These are phyloP conservation scores for Acromyrmex heyeri DNA, from an alignment of 1,140 invertebrate genomes.

Conservation along the genomic window DNA sequence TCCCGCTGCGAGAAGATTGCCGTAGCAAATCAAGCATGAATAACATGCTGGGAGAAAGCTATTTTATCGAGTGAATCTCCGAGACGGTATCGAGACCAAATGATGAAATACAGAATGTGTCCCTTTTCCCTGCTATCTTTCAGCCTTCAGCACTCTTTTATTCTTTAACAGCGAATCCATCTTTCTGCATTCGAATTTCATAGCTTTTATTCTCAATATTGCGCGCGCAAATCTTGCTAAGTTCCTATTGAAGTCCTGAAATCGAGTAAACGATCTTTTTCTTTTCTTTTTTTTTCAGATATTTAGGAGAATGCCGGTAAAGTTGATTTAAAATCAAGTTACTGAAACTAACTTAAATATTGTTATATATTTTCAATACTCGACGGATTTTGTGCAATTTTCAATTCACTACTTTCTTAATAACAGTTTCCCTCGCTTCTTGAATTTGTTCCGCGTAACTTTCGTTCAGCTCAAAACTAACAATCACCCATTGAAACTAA, in stretches of 20 bases:
- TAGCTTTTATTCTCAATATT: slow-evolving; percentile 2
- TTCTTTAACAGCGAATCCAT: slow-evolving; percentile 22
- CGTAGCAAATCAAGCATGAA: slow-evolving; percentile 69
- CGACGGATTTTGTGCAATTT: neutral
- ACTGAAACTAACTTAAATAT: neutral
- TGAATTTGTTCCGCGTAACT: neutral
- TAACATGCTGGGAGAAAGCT: slow-evolving; percentile 59
- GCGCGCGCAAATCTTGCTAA: neutral
- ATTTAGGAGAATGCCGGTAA: neutral
- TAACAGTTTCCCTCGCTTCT: neutral
- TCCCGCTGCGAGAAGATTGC: slow-evolving; percentile 61
- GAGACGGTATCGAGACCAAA: slow-evolving; percentile 52
- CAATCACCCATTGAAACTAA: slow-evolving; percentile 39
- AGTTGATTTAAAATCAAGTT: neutral
- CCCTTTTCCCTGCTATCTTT: neutral
- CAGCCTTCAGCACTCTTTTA: slow-evolving; percentile 2
- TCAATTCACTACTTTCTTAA: neutral
- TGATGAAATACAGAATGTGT: slow-evolving; percentile 50
- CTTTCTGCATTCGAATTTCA: slow-evolving; percentile 4
- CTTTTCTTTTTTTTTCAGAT: no score
- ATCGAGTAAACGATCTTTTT: neutral
- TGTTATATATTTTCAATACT: neutral
- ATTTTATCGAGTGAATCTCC: slow-evolving; percentile 61
- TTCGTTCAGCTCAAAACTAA: slow-evolving; percentile 32
- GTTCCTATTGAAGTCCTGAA: neutral